Evolutionary conservation across 2,888 invertebrate species (phyloP), one percentile per base, ranked within the genome.

Genomic region (Drosophila flavopinicola): DNA sequence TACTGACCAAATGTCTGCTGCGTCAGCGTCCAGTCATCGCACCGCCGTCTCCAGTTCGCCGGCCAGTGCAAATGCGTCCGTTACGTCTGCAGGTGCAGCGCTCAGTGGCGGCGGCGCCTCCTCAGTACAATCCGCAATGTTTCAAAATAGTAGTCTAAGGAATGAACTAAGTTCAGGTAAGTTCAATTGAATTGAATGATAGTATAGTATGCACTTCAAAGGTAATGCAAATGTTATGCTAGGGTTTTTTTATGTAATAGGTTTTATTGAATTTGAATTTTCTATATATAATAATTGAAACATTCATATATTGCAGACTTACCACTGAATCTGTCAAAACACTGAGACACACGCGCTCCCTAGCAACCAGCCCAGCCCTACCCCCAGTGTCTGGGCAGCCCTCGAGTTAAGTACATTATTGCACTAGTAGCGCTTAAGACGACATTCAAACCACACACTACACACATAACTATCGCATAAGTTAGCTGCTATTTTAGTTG

Each of bases 301-400:
- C 9, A n/a, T 48, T 39, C 1, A 7, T 38, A 6, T 42, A 1
- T 94, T 94, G 60, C 93, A 96, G 96, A 96, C 95, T 94, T 95
- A 93, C 96, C 96, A 91, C 93, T 96, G 91, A 96, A 96, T 93
- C 93, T 96, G 92, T 96, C 96, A 90, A 96, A 96, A 93, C 96
- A 96, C 93, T 94, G 88, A 91, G 77, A 82, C 63, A 73, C 44
- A 59, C 48, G 24, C 24, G 45, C 35, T 13, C 54, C 30, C 38
- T 29, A 51, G 25, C 52, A 52, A 29, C 30, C 42, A 30, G 42
- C 33, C 48, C 48, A 29, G 27, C 44, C 15, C 41, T 17, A 20
- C 17, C 48, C 45, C 42, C 57, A 44, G 82, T 82, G 75, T 66
- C 59, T 70, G 75, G 70, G 66, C 65, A 65, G 57, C 63, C 64